Evolutionary conservation across 1,140 invertebrate species (phyloP), one percentile per base, ranked within the genome.

Genomic region (Zaprionus africanus): DNA sequence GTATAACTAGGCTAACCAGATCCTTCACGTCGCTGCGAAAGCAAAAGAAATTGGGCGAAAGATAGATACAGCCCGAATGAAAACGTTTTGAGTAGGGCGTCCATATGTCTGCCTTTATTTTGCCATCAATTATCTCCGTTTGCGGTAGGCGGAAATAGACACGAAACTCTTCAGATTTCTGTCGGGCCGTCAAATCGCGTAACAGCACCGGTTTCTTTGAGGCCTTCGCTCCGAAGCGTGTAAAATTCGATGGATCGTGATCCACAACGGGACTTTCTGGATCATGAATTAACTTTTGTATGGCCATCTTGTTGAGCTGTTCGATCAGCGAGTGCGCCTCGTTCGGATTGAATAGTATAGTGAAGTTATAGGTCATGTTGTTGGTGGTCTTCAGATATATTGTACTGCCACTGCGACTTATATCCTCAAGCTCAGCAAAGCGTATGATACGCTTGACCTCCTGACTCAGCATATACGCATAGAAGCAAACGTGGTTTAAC

Each of bases 31-130:
- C 95, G 93, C 98, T 99, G 92, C 97, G 96, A 93, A 99, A 99
- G 92, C 98, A 99, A 78, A 99, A 95, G 93, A 98, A 99, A 93
- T 98, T 98, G 82, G 97, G 96, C 1, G 98, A 99, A 26, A 99
- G 93, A 93, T 97, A 99, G 76, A 99, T 94, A 78, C 96, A 95
- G n/a, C 99, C 99, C 93, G 95, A 95, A 62, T 98, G 96, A 87
- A 98, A 96, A 79, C 95, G 95, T 91, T 99, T 99, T 91, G 98
- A 97, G 86, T 98, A 99, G 0, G 98, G 98, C n/a, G 98, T 99
- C 96, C 97, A 98, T 22, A 99, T 93, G 2, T 96, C 91, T 0
- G 90, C 92, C 84, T 97, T 96, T 41, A 97, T 96, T 73, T 96
- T 96, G 0, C 99, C 98, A 94, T 99, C 98, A 38, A 99, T 93